Evolutionary conservation across 1,140 invertebrate genomes (phyloP).

Genomic region (Trypoxylus dichotomus): DNA sequence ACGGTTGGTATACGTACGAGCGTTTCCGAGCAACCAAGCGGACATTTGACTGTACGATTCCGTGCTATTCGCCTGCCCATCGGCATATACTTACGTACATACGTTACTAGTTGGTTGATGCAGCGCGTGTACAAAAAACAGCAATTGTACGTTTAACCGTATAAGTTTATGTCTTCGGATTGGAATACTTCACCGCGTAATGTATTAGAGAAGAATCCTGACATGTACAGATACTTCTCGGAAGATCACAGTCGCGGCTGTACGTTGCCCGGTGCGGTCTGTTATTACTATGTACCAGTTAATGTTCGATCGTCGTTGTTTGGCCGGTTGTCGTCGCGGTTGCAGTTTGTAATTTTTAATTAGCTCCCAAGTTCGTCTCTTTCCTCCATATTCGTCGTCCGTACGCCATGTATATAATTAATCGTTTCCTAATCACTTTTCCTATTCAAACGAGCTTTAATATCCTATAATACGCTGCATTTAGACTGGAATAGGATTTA

Average conservation of each 20-base stretch:
- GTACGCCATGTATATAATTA: neutral
- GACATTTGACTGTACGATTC: neutral
- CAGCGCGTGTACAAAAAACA: constrained; percentile 28
- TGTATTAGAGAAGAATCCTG: constrained; percentile 36
- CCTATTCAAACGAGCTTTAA: neutral
- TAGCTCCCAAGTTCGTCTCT: neutral
- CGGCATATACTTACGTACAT: neutral
- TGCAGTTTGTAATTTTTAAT: constrained; percentile 20
- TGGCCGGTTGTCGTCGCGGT: neutral
- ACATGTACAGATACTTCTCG: constrained; percentile 33
- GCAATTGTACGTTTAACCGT: constrained; percentile 37
- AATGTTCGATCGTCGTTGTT: neutral
- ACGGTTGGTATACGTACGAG: neutral
- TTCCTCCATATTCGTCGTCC: neutral
- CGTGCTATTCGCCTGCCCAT: neutral
- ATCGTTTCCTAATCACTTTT: neutral
- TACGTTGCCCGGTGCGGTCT: neutral
- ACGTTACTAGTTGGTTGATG: neutral
- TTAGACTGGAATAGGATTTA: too few species aligned
- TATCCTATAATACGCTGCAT: neutral
- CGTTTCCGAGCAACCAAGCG: neutral
- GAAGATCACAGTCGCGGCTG: constrained; percentile 8
- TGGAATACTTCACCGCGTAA: constrained; percentile 34
- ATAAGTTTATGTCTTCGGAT: constrained; percentile 37
- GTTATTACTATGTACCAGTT: neutral